Evolutionary conservation across 2,888 invertebrate genomes (phyloP).

Genomic region (Orchesellides sinensis): DNA sequence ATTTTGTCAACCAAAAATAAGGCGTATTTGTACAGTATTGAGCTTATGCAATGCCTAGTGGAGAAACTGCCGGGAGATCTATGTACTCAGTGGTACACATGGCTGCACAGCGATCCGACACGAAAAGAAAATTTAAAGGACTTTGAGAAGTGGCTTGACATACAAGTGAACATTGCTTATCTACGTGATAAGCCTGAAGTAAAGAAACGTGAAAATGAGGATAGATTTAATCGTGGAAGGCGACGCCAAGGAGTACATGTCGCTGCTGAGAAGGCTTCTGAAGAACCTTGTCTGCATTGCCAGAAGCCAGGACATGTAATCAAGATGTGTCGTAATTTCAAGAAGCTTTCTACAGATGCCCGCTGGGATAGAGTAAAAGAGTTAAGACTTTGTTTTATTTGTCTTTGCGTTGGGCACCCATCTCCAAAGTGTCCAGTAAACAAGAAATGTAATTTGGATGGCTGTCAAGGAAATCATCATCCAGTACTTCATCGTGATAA

Average conservation of each 20-base stretch:
- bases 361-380: slow-evolving; percentile 14
- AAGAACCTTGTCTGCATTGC: not conserved
- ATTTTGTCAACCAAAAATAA: not conserved
- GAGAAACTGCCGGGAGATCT: slow-evolving; percentile 2
- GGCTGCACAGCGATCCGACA: not conserved
- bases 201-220: not conserved
- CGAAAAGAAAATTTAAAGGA: not conserved
- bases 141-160: not conserved
- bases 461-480: slow-evolving; percentile 42
- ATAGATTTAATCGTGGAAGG: not conserved
- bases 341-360: not conserved
- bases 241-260: not conserved
- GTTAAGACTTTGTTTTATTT: slow-evolving; percentile 24
- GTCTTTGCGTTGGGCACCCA: slow-evolving; percentile 7
- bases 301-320: not conserved
- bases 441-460: slow-evolving; percentile 16
- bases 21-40: slow-evolving; percentile 21
- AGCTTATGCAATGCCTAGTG: slow-evolving; percentile 19
- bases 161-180: not conserved
- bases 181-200: no score
- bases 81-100: slow-evolving; percentile 33
- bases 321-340: not conserved
- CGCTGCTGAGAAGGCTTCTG: no score
- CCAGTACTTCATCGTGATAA: slow-evolving; percentile 26
- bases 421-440: not conserved